Evolutionary conservation across 2,797 vertebrate species (phyloP).

Genomic region (Dromococcyx pavoninus): DNA sequence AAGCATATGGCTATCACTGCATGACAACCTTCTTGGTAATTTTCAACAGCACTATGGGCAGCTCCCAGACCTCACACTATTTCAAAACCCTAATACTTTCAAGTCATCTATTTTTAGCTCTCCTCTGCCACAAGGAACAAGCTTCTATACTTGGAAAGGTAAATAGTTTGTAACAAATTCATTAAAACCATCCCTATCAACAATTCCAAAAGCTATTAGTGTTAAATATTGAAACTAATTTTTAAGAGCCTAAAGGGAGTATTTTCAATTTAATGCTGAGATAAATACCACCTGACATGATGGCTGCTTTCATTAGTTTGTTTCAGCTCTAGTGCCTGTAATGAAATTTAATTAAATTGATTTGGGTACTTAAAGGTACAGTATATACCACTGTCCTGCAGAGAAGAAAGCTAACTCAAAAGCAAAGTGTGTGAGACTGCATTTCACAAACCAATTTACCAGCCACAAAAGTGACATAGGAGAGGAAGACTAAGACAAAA

Average conservation of each 20-base stretch:
- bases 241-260: slow-evolving; percentile 75
- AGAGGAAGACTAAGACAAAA: background rate
- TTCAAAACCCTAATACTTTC: background rate
- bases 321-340: slow-evolving; percentile 74
- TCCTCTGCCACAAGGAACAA: slow-evolving; percentile 9
- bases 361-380: slow-evolving; percentile 72
- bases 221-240: slow-evolving; percentile 78
- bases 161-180: slow-evolving; percentile 70
- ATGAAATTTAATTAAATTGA: slow-evolving; percentile 77
- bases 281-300: slow-evolving; percentile 74
- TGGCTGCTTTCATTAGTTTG: slow-evolving; percentile 70
- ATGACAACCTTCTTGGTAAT: background rate
- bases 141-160: slow-evolving; percentile 52
- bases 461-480: background rate
- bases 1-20: background rate
- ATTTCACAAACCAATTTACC: slow-evolving; percentile 50
- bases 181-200: slow-evolving; percentile 67
- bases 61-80: background rate
- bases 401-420: slow-evolving; percentile 13
- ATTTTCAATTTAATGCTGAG: slow-evolving; percentile 73
- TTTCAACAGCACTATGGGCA: background rate
- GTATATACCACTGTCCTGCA: slow-evolving; percentile 31
- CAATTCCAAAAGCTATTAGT: slow-evolving; percentile 73
- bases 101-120: background rate
- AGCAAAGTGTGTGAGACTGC: slow-evolving; percentile 1